Evolutionary conservation across 1,140 invertebrate species (phyloP).

Genomic region (Probaryconus sp.): DNA sequence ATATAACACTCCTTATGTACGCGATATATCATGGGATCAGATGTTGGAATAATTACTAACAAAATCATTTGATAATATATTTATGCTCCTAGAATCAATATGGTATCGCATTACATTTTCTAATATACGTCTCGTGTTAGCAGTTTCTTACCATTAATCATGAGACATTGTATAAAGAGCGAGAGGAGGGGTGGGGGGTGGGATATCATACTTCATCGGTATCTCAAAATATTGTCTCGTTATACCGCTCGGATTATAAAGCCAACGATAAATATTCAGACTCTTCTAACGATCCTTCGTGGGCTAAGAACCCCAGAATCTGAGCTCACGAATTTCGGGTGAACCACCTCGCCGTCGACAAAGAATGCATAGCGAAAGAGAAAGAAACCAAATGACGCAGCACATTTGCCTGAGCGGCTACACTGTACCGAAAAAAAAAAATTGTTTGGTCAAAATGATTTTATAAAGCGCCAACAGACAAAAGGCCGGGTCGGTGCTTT

Average conservation of each 20-base stretch:
- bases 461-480: conserved; percentile 29
- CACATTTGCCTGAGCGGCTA: conserved; percentile 25
- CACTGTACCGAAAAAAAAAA: conserved; percentile 28
- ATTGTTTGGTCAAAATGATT: conserved; percentile 15
- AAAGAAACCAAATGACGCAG: conserved; percentile 29
- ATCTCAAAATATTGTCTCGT: conserved; percentile 34
- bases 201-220: conserved; percentile 28
- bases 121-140: no score
- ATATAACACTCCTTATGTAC: no score
- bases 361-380: not conserved
- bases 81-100: no score
- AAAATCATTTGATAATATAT: no score
- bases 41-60: no score
- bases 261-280: conserved; percentile 37
- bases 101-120: no score
- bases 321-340: conserved; percentile 41
- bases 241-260: conserved; percentile 19
- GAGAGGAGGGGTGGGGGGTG: no score
- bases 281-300: conserved; percentile 35
- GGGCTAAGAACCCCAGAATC: conserved; percentile 22
- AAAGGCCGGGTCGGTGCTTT: no score
- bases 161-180: not conserved
- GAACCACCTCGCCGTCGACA: conserved; percentile 38
- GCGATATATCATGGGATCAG: no score
- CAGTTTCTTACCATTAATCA: conserved; percentile 27